phyloP scores from a whole-genome alignment of 2,888 invertebrate genomes.

The Tuberolachnus salignus region DNA sequence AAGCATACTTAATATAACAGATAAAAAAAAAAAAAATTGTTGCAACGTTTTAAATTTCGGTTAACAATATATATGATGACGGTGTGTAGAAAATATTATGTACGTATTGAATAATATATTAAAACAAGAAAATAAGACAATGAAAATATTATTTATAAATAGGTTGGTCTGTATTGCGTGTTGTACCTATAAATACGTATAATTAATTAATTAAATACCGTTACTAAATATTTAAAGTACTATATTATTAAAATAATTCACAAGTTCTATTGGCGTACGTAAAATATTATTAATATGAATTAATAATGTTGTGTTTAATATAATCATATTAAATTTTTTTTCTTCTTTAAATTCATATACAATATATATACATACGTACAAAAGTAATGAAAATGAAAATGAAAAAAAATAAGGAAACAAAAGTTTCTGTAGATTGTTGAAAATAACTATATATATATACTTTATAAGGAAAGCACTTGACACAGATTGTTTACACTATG shows the following conservation, averaged over 20 bases:
- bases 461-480: neutral
- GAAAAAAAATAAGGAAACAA: too few species aligned
- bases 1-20: slow-evolving; percentile 30
- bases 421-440: slow-evolving; percentile 1
- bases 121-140: slow-evolving; percentile 33
- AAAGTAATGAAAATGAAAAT: slow-evolving; percentile 30
- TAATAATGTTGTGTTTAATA: too few species aligned
- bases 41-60: slow-evolving; percentile 35
- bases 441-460: slow-evolving; percentile 5
- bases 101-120: slow-evolving; percentile 4
- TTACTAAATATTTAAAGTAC: slow-evolving; percentile 24
- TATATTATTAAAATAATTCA: neutral
- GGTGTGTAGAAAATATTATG: slow-evolving; percentile 44
- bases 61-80: slow-evolving; percentile 32
- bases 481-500: slow-evolving; percentile 15
- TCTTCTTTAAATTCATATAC: slow-evolving; percentile 14
- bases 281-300: neutral
- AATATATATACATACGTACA: slow-evolving; percentile 1
- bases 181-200: slow-evolving; percentile 15
- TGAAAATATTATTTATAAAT: slow-evolving; percentile 2
- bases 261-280: too few species aligned
- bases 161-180: slow-evolving; percentile 26
- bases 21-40: slow-evolving; percentile 44
- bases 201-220: neutral
- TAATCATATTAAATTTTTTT: neutral